Base-by-base conservation (phyloP, 2,888 invertebrate species). In the Hedychridium roseum region DNA sequence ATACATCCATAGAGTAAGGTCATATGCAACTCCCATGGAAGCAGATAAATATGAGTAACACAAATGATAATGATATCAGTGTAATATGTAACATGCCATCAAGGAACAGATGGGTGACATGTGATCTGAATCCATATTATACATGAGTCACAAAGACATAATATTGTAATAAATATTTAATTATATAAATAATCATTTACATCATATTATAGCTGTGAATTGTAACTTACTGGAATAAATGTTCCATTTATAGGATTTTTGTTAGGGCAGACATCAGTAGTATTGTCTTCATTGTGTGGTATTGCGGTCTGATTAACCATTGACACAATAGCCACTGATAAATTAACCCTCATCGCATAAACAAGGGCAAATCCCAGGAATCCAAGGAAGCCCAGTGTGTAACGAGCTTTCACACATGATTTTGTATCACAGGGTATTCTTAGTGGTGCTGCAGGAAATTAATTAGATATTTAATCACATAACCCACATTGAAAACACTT, bases 321-420 rank as follows among this genome's bases (percentile, higher is more conserved):
- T 20, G 94, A 94, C 20, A 97, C 94, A 71, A 97, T 93, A 26
- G 96, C 95, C 15, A 97, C 92, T 1, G 94, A 94, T 21, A 97
- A 82, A 78, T 94, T 94, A 0, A 94, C 93, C 49, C 94, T 82
- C 90, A 94, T 91, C 0, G 93, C 92, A 79, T 94, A 94, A 2
- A 93, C 91, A 73, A 92, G 88, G 49, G 91, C 91, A 75, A 93
- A 93, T 9, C 94, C 94, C 39, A 93, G 82, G 73, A 94, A 94
- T 11, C 92, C 92, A 82, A 94, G 83, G 37, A 94, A 83, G 0
- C 92, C 92, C 45, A 94, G 82, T 2, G 91, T 85, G 69, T 90
- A 87, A 23, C 93, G 84, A 43, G 89, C 82, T 80, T 91, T 90
- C 57, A 88, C 75, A 74, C 86, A 86, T 80, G 86, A 84, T 79